Evolutionary conservation across 1,140 invertebrate species (phyloP).

Genomic region (Panonychus citri): DNA sequence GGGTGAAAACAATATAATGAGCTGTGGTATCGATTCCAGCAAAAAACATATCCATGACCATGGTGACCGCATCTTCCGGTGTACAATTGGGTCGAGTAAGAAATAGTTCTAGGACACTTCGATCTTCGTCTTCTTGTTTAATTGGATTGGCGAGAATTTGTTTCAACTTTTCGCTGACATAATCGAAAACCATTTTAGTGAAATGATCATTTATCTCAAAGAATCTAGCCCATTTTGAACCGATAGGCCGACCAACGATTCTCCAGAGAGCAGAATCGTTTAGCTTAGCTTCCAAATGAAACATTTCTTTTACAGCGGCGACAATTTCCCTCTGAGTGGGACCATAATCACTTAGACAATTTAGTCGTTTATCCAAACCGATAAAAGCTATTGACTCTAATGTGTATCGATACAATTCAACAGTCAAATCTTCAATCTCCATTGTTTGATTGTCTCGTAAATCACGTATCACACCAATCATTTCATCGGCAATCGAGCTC

Average conservation of each 20-base stretch:
- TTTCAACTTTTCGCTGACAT: neutral
- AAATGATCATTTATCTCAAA: neutral
- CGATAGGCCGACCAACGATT: neutral
- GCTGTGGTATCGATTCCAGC: slow-evolving; percentile 1
- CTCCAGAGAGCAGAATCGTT: slow-evolving; percentile 11
- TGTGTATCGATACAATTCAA: slow-evolving; percentile 16
- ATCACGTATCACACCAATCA: slow-evolving; percentile 6
- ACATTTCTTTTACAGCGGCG: too few species aligned
- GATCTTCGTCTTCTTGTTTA: neutral
- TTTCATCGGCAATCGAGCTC: slow-evolving; percentile 10
- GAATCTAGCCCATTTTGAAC: neutral
- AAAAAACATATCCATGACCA: neutral
- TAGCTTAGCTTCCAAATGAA: too few species aligned
- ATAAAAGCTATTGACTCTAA: slow-evolving; percentile 13
- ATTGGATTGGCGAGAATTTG: neutral
- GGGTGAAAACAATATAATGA: neutral
- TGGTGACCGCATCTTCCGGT: neutral
- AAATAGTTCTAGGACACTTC: neutral
- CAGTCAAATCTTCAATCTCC: slow-evolving; percentile 17
- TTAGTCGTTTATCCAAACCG: neutral
- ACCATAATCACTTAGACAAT: neutral
- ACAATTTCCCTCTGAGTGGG: too few species aligned
- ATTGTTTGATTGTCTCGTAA: neutral
- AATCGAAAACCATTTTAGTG: neutral
- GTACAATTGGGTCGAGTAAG: neutral